Percentiles rank a stretch among this genome's conserved stretches.
These are phyloP conservation scores for Aphaenogaster floridana DNA, from an alignment of 1,140 invertebrate genomes.

Conservation along the genomic window DNA sequence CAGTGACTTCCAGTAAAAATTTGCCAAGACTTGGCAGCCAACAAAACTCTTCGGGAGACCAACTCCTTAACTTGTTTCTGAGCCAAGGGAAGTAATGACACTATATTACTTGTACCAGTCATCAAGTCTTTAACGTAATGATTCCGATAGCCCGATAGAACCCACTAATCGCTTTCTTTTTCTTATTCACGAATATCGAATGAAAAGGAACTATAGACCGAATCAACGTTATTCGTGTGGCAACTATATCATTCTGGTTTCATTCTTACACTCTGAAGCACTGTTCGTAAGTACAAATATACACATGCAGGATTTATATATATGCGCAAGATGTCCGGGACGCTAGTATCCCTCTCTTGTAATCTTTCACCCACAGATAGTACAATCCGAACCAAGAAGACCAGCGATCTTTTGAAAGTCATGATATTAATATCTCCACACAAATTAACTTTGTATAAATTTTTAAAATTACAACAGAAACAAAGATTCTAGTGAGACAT, in stretches of 20 bases:
- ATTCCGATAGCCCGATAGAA: background rate
- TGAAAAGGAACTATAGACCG: conserved; percentile 38
- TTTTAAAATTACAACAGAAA: background rate
- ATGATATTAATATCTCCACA: background rate
- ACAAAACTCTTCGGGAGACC: background rate
- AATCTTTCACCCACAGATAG: conserved; percentile 49
- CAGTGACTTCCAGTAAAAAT: conserved; percentile 24
- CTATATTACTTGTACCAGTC: background rate
- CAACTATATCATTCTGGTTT: conserved; percentile 39
- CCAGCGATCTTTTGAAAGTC: background rate
- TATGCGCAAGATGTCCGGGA: background rate
- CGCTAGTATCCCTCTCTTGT: conserved; percentile 11
- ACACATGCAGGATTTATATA: background rate
- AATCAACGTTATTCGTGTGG: conserved; percentile 73
- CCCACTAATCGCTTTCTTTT: background rate
- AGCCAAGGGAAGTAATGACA: conserved; percentile 12
- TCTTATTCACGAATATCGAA: background rate
- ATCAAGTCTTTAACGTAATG: conserved; percentile 8
- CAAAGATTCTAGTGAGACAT: background rate
- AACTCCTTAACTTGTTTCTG: conserved; percentile 9
- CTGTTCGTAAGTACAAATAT: conserved; percentile 9
- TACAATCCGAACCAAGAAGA: conserved; percentile 37
- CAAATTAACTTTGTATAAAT: background rate
- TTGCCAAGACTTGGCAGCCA: conserved; percentile 30
- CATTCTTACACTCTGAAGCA: conserved; percentile 50